Evolutionary conservation across 2,797 vertebrate species (phyloP).

Genomic region (Gymnopithys bicolor): DNA sequence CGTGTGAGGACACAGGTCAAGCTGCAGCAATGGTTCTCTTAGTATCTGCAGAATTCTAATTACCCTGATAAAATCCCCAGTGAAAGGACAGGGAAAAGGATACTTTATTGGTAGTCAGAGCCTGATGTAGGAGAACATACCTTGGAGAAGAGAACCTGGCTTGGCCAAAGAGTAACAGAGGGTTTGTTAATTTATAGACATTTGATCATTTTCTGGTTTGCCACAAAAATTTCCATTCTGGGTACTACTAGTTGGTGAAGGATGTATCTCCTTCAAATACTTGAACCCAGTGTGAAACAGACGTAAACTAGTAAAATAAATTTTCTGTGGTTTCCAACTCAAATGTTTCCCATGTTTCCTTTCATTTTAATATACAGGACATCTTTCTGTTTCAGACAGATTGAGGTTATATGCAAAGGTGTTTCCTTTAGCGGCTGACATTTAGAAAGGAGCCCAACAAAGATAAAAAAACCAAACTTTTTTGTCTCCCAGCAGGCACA

Average conservation of each 20-base stretch:
- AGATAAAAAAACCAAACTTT: background rate
- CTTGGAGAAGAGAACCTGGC: background rate
- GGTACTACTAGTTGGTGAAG: background rate
- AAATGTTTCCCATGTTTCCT: background rate
- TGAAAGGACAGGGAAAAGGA: background rate
- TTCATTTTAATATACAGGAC: background rate
- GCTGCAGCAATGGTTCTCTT: background rate
- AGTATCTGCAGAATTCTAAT: background rate
- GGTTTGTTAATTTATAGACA: background rate
- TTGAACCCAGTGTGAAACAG: background rate
- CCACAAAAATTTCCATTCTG: background rate
- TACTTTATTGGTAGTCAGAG: background rate
- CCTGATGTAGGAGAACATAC: rapidly evolving
- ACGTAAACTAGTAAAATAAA: background rate
- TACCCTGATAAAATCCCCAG: background rate
- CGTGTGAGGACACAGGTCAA: background rate
- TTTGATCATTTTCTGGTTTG: background rate
- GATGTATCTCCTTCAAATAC: background rate
- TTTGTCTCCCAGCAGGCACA: background rate
- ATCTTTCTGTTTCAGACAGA: background rate
- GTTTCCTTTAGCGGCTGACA: background rate
- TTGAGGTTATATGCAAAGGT: background rate
- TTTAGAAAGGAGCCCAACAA: background rate
- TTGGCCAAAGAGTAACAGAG: background rate
- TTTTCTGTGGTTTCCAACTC: background rate